Evolutionary conservation across 2,888 invertebrate genomes (phyloP).

Genomic region (Tenthredo amoena): DNA sequence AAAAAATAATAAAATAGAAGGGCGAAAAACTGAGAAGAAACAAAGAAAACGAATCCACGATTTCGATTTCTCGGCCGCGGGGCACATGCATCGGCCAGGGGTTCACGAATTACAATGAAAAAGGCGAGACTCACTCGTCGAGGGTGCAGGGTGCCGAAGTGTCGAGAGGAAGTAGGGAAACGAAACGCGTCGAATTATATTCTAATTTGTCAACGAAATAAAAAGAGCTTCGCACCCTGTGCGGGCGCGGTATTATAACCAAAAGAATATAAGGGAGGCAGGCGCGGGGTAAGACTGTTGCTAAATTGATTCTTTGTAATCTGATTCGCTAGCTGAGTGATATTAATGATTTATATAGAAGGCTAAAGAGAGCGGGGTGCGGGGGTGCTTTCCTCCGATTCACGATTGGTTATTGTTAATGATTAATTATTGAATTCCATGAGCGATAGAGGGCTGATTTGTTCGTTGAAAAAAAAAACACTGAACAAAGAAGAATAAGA

Average conservation of each 20-base stretch:
- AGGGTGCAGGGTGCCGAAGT: background rate
- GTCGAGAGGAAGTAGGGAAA: slow-evolving; percentile 22
- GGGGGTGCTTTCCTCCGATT: background rate
- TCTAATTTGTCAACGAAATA: slow-evolving; percentile 49
- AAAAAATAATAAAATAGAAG: background rate
- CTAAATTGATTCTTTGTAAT: slow-evolving; percentile 47
- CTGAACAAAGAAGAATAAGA: background rate
- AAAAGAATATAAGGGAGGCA: background rate
- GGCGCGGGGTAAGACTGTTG: background rate
- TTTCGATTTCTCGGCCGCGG: slow-evolving; percentile 12
- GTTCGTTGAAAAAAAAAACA: background rate
- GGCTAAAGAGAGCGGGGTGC: too few species aligned
- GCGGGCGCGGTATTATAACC: background rate
- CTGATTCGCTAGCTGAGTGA: slow-evolving; percentile 37
- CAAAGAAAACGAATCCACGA: background rate
- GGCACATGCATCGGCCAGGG: background rate
- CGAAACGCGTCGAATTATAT: slow-evolving; percentile 41
- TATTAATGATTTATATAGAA: slow-evolving; percentile 42
- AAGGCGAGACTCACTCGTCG: background rate
- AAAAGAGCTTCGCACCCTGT: slow-evolving; percentile 25
- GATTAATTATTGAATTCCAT: background rate
- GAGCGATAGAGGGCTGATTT: background rate
- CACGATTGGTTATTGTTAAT: background rate
- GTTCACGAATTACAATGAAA: slow-evolving; percentile 34
- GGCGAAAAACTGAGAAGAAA: background rate